These are phyloP conservation scores for Sarcophaga subvicina DNA, from an alignment of 2,888 invertebrate genomes.

Conservation along the genomic window DNA sequence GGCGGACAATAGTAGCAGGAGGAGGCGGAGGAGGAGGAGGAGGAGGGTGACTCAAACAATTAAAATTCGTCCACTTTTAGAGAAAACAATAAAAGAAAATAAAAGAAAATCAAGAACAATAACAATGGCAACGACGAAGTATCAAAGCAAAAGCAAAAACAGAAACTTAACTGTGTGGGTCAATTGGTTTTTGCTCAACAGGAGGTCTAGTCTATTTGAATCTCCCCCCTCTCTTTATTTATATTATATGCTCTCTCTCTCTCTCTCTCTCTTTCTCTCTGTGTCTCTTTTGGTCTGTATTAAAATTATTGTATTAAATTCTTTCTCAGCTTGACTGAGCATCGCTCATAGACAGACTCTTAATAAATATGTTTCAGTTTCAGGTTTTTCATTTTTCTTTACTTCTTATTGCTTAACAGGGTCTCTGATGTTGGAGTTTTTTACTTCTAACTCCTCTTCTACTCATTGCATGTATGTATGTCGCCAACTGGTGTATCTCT, in stretches of 20 bases:
- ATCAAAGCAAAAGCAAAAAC: conserved; percentile 39
- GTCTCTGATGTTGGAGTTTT: too few species aligned
- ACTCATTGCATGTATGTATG: too few species aligned
- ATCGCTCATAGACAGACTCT: not conserved
- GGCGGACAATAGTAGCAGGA: conserved; percentile 37
- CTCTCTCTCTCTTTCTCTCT: too few species aligned
- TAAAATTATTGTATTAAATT: not conserved
- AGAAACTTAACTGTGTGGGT: conserved; percentile 37
- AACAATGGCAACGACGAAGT: conserved; percentile 2
- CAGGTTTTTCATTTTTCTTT: too few species aligned
- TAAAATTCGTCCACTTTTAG: conserved; percentile 43
- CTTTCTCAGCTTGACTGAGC: not conserved
- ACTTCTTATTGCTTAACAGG: too few species aligned
- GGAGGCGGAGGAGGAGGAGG: too few species aligned
- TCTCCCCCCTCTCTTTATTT: too few species aligned
- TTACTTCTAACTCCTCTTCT: too few species aligned
- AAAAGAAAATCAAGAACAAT: conserved; percentile 12
- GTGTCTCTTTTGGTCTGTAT: too few species aligned
- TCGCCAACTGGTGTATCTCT: too few species aligned
- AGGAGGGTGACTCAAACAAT: conserved; percentile 61
- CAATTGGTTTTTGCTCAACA: conserved; percentile 60
- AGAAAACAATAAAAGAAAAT: conserved; percentile 1
- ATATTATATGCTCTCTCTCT: too few species aligned
- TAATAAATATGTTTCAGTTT: too few species aligned
- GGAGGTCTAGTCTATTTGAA: conserved; percentile 42